phyloP scores from a whole-genome alignment of 2,888 invertebrate species.

The Agrotis puta region DNA sequence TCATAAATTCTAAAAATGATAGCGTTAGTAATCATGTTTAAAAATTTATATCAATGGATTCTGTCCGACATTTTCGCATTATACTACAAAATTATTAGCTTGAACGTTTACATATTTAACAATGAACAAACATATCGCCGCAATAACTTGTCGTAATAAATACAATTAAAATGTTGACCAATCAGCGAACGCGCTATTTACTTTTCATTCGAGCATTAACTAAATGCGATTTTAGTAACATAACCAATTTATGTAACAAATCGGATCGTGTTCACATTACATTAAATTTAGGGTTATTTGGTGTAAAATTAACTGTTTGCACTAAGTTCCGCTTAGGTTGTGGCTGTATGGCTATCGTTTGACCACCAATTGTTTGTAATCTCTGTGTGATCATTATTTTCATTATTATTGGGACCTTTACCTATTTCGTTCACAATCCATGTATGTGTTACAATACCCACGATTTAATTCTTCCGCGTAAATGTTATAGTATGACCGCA shows the following conservation, averaged over 20 bases:
- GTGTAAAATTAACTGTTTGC: slow-evolving; percentile 47
- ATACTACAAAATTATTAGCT: slow-evolving; percentile 14
- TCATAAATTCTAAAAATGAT: too few relatives aligned
- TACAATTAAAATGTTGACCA: slow-evolving; percentile 40
- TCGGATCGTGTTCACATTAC: slow-evolving; percentile 44
- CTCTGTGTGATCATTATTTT: background rate
- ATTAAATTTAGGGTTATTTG: slow-evolving; percentile 50
- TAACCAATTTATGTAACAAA: slow-evolving; percentile 50
- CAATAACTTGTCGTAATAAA: slow-evolving; percentile 43
- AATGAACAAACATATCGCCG: slow-evolving; percentile 21
- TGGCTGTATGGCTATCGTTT: background rate
- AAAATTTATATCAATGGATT: background rate
- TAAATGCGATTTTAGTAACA: slow-evolving; percentile 51
- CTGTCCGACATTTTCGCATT: background rate
- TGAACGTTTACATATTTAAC: slow-evolving; percentile 31
- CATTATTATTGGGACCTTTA: background rate
- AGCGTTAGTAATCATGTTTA: too few relatives aligned
- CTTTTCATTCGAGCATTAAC: slow-evolving; percentile 41
- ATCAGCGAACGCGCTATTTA: slow-evolving; percentile 28
- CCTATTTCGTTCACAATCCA: background rate
- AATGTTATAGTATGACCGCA: too few relatives aligned
- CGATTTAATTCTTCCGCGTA: too few relatives aligned
- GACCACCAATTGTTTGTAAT: slow-evolving; percentile 8
- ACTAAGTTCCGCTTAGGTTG: slow-evolving; percentile 34
- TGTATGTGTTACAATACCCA: background rate